phyloP scores from a whole-genome alignment of 64 coral and sea anemone genomes.

The Montipora efflorescens region DNA sequence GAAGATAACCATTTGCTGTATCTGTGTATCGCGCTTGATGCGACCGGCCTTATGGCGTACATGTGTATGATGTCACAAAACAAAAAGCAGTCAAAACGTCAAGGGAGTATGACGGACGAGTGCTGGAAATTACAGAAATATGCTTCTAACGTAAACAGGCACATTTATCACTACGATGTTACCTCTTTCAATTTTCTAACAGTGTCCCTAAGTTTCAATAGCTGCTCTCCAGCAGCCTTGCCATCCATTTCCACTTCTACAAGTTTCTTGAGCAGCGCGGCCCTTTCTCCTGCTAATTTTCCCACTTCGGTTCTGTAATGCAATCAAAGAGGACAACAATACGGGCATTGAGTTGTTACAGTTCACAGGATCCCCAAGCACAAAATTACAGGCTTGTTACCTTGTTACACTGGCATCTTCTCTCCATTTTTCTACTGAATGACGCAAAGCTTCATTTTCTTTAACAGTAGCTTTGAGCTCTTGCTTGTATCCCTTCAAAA shows the following conservation, averaged over 20 bases:
- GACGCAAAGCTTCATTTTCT: conserved; percentile 92
- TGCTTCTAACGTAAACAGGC: no score
- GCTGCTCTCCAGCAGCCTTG: conserved; percentile 73
- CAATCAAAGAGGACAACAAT: no score
- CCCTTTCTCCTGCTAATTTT: conserved; percentile 62
- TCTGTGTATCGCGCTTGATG: no score
- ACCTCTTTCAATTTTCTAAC: conserved; percentile 79
- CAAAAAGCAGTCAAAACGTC: no score
- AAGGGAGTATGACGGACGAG: not conserved
- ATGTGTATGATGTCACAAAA: no score
- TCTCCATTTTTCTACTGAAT: conserved; percentile 86
- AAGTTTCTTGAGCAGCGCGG: conserved; percentile 74
- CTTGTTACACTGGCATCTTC: conserved; percentile 93
- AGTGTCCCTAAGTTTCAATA: conserved; percentile 77
- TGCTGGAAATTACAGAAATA: not conserved
- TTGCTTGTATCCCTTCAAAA: conserved; percentile 78
- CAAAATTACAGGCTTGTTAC: conserved; percentile 32
- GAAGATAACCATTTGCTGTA: no score
- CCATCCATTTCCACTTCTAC: conserved; percentile 92
- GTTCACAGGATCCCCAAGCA: not conserved
- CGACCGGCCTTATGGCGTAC: no score
- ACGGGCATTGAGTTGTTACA: not conserved
- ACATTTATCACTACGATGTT: not conserved
- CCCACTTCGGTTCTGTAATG: conserved; percentile 64
- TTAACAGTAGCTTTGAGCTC: conserved; percentile 92